Conservation (phyloP, 2,888 invertebrate genomes). For the Spodoptera exigua region DNA sequence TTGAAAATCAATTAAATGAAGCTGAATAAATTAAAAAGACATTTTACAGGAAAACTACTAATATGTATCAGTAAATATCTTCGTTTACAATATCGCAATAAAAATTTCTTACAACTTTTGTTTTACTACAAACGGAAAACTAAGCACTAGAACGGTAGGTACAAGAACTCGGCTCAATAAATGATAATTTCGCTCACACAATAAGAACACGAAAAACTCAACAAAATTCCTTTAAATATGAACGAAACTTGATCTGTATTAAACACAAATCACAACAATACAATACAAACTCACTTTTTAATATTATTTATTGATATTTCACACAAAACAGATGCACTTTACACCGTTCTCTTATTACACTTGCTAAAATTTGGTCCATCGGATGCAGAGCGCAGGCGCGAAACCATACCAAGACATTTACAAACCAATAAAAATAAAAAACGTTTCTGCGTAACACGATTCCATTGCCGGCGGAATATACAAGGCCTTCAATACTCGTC, state of each 20-base stretch:
- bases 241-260: constrained; percentile 9
- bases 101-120: too few relatives aligned
- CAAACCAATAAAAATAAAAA: constrained; percentile 61
- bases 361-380: constrained; percentile 79
- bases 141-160: too few relatives aligned
- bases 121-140: too few relatives aligned
- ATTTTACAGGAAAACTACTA: too few relatives aligned
- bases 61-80: too few relatives aligned
- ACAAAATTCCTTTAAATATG: neutral
- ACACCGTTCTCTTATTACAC: constrained; percentile 77
- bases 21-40: too few relatives aligned
- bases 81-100: too few relatives aligned
- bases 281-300: constrained; percentile 74
- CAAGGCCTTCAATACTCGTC: fast-evolving
- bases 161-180: constrained; percentile 2
- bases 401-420: constrained; percentile 57
- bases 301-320: constrained; percentile 66
- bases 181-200: constrained; percentile 37
- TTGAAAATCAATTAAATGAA: too few relatives aligned
- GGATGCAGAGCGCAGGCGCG: constrained; percentile 85
- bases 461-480: constrained; percentile 62
- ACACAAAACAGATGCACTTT: constrained; percentile 80
- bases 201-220: constrained; percentile 21
- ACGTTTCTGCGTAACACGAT: neutral
- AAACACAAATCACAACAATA: constrained; percentile 26